phyloP scores from a whole-genome alignment of 92 coral and sea anemone genomes.

The Micromussa lordhowensis region DNA sequence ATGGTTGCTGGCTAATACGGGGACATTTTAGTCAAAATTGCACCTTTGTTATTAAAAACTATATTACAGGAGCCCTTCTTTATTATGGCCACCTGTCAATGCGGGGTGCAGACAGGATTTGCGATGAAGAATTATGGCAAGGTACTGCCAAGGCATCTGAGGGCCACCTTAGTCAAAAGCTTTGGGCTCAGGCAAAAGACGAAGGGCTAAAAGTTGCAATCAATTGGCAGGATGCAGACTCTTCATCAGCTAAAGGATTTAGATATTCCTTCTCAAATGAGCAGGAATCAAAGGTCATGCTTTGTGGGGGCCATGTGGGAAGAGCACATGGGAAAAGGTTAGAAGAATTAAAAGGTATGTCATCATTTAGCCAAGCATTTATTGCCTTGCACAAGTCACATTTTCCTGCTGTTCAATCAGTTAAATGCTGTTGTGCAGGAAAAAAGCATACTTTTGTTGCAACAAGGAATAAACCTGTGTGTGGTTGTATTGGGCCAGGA shows the following conservation, averaged over 20 bases:
- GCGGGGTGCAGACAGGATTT: constrained; percentile 1
- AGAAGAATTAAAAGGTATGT: constrained; percentile 4
- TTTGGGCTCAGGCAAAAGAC: constrained; percentile 55
- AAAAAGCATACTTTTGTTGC: background rate
- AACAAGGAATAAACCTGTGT: no score
- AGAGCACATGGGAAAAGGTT: constrained; percentile 28
- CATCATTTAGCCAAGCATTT: background rate
- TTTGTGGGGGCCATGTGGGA: constrained; percentile 50
- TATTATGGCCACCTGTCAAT: constrained; percentile 7
- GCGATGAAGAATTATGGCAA: constrained; percentile 70
- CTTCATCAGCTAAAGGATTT: constrained; percentile 62
- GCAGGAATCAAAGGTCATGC: constrained; percentile 27
- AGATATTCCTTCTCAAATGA: constrained; percentile 38
- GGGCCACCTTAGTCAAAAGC: constrained; percentile 62
- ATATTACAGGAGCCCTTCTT: constrained; percentile 57
- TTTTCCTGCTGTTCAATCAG: constrained; percentile 9
- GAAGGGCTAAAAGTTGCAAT: constrained; percentile 55
- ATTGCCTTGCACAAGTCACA: constrained; percentile 21
- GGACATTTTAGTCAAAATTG: constrained; percentile 69
- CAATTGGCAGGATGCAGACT: constrained; percentile 76
- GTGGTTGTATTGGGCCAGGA: no score
- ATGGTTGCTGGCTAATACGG: constrained; percentile 71
- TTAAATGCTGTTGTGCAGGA: background rate
- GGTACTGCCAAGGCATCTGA: constrained; percentile 78
- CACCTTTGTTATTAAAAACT: constrained; percentile 64